Conservation (phyloP, 2,888 invertebrate species). For the Oeneis ivallda region DNA sequence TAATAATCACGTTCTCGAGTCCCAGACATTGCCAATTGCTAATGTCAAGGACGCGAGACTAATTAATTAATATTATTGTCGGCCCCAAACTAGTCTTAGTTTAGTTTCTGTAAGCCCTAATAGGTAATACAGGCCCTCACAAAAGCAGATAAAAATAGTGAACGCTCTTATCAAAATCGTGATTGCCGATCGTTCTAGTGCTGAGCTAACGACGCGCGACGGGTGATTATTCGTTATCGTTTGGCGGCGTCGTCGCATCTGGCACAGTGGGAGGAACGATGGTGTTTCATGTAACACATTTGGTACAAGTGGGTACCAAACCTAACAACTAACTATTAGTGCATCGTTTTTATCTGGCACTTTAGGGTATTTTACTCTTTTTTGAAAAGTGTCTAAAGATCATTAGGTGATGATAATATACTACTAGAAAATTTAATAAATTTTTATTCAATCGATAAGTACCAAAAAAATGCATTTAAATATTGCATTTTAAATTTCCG, state of each 20-base stretch:
- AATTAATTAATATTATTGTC: too few relatives aligned
- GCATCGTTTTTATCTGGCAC: background rate
- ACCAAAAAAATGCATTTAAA: too few relatives aligned
- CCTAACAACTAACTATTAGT: background rate
- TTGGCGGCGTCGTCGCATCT: slow-evolving; percentile 31
- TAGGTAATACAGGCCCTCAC: slow-evolving; percentile 14
- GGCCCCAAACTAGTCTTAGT: too few relatives aligned
- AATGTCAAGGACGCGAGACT: too few relatives aligned
- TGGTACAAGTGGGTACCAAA: background rate
- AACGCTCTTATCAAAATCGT: slow-evolving; percentile 27
- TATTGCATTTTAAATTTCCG: too few relatives aligned
- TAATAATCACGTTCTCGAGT: too few relatives aligned
- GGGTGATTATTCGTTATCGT: slow-evolving; percentile 36
- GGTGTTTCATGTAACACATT: slow-evolving; percentile 2
- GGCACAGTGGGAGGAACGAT: slow-evolving; percentile 1
- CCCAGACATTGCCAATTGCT: too few relatives aligned
- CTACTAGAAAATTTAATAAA: too few relatives aligned
- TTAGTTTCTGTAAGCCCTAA: background rate
- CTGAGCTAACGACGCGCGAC: slow-evolving; percentile 26
- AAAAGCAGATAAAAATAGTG: slow-evolving; percentile 27
- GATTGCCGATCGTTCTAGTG: slow-evolving; percentile 31
- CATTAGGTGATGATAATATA: too few relatives aligned
- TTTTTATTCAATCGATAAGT: too few relatives aligned
- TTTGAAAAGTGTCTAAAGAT: too few relatives aligned
- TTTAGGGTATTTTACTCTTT: too few relatives aligned